phyloP scores from a whole-genome alignment of 2,888 invertebrate genomes.

The Geotrupes spiniger region DNA sequence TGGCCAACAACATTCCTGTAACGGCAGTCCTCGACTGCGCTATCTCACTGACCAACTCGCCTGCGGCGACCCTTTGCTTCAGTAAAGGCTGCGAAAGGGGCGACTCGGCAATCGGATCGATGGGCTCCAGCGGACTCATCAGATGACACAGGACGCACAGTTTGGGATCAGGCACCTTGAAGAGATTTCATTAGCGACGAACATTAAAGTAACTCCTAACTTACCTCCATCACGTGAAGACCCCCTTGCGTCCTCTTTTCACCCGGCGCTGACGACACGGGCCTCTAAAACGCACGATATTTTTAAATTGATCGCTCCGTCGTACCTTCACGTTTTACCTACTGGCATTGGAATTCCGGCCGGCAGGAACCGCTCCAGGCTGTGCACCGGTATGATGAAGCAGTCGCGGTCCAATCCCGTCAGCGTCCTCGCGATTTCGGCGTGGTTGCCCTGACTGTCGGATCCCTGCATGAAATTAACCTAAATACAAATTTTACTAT shows the following conservation, averaged over 20 bases:
- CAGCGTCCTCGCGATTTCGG: conserved; percentile 59
- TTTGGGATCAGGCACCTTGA: conserved; percentile 80
- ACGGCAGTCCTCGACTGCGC: conserved; percentile 72
- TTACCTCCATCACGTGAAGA: conserved; percentile 48
- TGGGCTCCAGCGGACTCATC: conserved; percentile 84
- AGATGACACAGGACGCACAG: conserved; percentile 83
- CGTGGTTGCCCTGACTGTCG: conserved; percentile 34
- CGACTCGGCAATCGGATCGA: conserved; percentile 82
- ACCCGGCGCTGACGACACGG: conserved; percentile 36
- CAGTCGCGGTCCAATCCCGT: conserved; percentile 85
- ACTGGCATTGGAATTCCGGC: conserved; percentile 79
- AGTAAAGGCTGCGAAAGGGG: conserved; percentile 77
- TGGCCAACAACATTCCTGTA: conserved; percentile 82
- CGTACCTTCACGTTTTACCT: conserved; percentile 35
- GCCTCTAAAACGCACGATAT: conserved; percentile 37
- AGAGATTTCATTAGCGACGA: conserved; percentile 7
- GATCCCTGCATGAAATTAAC: conserved; percentile 44
- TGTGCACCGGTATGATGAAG: conserved; percentile 89
- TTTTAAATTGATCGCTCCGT: conserved; percentile 8
- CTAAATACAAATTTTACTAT: conserved; percentile 28
- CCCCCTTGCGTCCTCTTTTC: conserved; percentile 43
- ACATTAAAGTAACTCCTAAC: conserved; percentile 7
- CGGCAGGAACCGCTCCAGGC: conserved; percentile 82
- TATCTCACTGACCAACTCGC: conserved; percentile 73
- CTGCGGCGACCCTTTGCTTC: conserved; percentile 74